Evolutionary conservation across 1,140 invertebrate species (phyloP), one percentile per base, ranked within the genome.

Genomic region (Hyles euphorbiae): DNA sequence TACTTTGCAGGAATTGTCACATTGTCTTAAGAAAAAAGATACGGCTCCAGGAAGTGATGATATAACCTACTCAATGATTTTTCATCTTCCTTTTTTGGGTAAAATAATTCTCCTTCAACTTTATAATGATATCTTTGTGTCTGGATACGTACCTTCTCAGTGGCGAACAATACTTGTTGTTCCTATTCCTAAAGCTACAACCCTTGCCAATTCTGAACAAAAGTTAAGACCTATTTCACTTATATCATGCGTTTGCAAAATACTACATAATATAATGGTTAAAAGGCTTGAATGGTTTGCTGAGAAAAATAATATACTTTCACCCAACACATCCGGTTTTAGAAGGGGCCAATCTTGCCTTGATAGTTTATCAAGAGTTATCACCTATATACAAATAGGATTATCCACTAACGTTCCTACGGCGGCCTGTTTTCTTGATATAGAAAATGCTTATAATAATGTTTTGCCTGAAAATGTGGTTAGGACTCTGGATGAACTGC

Each of bases 381-480:
- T 70, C 3, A 58, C 61, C 7, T 44, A 58, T 43, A 68, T 72
- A n/a, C 69, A 74, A 63, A 52, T 67, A 45, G 65, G 67, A 3
- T 68, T 75, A 33, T 51, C 70, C 12, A 63, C 68, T 9, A 68
- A 70, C 60, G 33, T 34, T 9, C 61, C 63, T 46, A 74, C 69
- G 4, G 11, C 59, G 7, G 56, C 59, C 7, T 72, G 67, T 58
- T 72, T 70, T 48, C 34, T 75, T 4, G 73, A 75, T 56, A 65
- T 72, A 40, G 56, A 71, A 55, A 63, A 60, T 34, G 72, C 67
- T 11, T 71, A 73, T 60, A 70, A 76, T 45, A 71, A 73, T 63
- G 48, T 71, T 0, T 10, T 56, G 3, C 34, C 65, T 9, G 54
- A 65, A 12, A 61, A 53, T 44, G 11, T 69, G 6, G 9, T 70